Conservation (phyloP, 2,113 vertebrate genomes). For the Silurus asotus region DNA sequence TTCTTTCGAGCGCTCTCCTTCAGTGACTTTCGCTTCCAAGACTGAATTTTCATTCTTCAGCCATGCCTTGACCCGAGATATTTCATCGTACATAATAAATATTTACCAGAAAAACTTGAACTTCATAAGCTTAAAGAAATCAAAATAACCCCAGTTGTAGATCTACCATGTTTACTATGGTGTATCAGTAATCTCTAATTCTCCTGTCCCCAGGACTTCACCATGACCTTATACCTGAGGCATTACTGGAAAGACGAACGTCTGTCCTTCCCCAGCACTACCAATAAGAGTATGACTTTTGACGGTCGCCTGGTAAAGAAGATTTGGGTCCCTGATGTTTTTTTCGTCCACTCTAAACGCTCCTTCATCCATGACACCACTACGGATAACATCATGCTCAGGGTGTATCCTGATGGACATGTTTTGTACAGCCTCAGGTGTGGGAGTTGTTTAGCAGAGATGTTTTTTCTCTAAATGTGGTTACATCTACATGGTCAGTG, state of each 20-base stretch:
- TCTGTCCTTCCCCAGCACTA: conserved; percentile 85
- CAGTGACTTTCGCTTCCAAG: not conserved
- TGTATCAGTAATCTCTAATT: not conserved
- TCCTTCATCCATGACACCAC: conserved; percentile 94
- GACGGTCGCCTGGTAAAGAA: conserved; percentile 91
- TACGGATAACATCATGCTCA: conserved; percentile 93
- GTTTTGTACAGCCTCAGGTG: conserved; percentile 96
- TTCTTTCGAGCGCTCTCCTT: conserved; percentile 14
- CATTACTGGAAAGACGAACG: conserved; percentile 97
- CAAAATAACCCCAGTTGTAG: not conserved
- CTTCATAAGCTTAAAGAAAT: too few relatives aligned
- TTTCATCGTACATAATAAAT: not conserved
- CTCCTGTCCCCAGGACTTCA: conserved; percentile 82
- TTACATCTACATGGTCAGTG: too few relatives aligned
- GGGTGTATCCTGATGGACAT: conserved; percentile 90
- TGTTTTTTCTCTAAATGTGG: too few relatives aligned
- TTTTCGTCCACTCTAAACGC: conserved; percentile 95
- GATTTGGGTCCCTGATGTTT: conserved; percentile 96
- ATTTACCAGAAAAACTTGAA: not conserved
- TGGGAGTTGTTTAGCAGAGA: conserved; percentile 35
- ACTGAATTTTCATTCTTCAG: not conserved
- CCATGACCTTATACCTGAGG: conserved; percentile 93
- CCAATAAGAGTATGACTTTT: conserved; percentile 95
- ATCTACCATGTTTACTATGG: not conserved
- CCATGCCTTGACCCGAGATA: not conserved